A percentile compares a stretch with the other conserved stretches of the same genome.
Evolutionary conservation across 2,113 vertebrate genomes (phyloP).

Genomic region (Ailurus styani): DNA sequence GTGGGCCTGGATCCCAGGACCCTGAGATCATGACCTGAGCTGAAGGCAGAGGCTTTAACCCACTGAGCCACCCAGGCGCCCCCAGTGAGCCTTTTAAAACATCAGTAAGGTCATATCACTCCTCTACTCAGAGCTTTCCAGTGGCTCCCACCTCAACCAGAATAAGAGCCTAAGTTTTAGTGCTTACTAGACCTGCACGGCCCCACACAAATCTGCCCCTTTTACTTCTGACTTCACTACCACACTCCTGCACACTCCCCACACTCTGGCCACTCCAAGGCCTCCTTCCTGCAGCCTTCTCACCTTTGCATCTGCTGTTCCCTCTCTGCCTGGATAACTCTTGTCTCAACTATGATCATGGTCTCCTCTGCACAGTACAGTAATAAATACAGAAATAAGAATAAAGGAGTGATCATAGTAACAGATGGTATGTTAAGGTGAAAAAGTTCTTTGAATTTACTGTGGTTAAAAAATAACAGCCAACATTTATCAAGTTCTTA

Average conservation of each 20-base stretch:
- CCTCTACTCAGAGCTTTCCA: background rate
- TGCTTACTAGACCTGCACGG: background rate
- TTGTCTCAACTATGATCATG: background rate
- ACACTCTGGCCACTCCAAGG: too few species aligned
- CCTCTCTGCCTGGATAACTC: background rate
- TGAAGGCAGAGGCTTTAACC: too few species aligned
- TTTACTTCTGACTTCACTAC: background rate
- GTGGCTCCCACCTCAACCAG: background rate
- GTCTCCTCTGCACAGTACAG: background rate
- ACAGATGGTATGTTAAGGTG: background rate
- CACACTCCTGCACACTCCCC: background rate
- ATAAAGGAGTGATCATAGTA: background rate
- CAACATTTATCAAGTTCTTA: background rate
- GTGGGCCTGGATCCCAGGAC: too few species aligned
- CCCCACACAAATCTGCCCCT: background rate
- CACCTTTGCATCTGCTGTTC: background rate
- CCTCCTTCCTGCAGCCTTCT: background rate
- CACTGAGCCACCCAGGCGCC: too few species aligned
- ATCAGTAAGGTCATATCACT: background rate
- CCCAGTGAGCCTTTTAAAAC: background rate
- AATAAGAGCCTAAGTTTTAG: background rate
- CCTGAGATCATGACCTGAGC: too few species aligned
- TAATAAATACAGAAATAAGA: background rate
- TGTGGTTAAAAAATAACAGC: background rate
- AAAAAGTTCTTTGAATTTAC: constrained; percentile 13